These are phyloP conservation scores for Sesamia nonagrioides DNA, from an alignment of 1,140 invertebrate genomes.

Conservation along the genomic window DNA sequence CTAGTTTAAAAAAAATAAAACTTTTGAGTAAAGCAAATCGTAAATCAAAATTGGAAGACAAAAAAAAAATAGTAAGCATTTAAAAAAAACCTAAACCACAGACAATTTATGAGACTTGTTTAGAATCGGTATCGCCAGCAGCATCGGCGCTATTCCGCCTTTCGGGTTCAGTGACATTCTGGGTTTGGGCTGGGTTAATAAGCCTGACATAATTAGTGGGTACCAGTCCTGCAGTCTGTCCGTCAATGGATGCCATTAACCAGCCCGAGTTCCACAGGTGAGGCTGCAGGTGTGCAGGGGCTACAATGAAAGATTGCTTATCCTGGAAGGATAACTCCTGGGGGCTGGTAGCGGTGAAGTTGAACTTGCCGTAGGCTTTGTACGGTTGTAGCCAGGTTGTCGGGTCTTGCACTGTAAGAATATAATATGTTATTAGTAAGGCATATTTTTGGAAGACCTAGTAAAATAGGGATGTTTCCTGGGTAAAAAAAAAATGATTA, in stretches of 20 bases:
- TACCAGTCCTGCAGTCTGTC: conserved; percentile 91
- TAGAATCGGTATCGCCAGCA: neutral
- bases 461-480: too few species aligned
- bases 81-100: neutral
- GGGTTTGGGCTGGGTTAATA: conserved; percentile 68
- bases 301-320: conserved; percentile 93
- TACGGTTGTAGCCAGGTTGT: conserved; percentile 92
- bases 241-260: conserved; percentile 91
- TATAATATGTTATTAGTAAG: neutral
- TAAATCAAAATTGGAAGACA: neutral
- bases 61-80: neutral
- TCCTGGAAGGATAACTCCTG: conserved; percentile 93
- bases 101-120: neutral
- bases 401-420: conserved; percentile 88
- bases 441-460: neutral
- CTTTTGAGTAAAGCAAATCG: neutral
- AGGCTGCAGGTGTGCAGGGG: conserved; percentile 93
- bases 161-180: neutral
- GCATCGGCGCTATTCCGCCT: neutral
- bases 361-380: conserved; percentile 92
- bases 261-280: conserved; percentile 91
- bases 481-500: too few species aligned
- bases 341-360: conserved; percentile 91
- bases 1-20: too few species aligned
- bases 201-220: conserved; percentile 94